Evolutionary conservation across 2,888 invertebrate genomes (phyloP), one percentile per base, ranked within the genome.

Genomic region (Smittia aterrima): DNA sequence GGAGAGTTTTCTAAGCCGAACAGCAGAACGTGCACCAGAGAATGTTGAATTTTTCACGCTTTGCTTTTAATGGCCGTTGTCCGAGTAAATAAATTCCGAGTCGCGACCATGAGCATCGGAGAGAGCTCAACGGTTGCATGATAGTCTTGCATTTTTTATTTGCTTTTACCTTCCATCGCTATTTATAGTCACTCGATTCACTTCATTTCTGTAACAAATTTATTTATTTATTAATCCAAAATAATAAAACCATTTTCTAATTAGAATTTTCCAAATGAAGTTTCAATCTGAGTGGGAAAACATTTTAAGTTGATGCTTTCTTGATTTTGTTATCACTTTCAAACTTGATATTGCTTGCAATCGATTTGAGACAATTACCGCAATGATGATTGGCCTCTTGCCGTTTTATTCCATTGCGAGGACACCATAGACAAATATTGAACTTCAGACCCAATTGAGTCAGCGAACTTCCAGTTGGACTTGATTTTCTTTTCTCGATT

Each of bases 21-120:
- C 47, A 38, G 47, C 32, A 32, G 16, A 47, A 47, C 47, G 47
- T 47, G 47, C 47, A 47, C 16, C 47, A 32, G 32, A 38, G 38
- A 47, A 47, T n/a, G 47, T 11, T 47, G 11, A 47, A 47, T 47
- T 47, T 38, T 47, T 47, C 47, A 47, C 47, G 47, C 47, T 47
- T n/a, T n/a, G 47, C 11, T 47, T 47, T 47, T 47, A 47, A 47
- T 47, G 47, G 47, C 11, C 47, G 16, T 3, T 47, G 47, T 13
- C 47, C 47, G 11, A 7, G 9, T n/a, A 47, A 11, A 16, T n/a
- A n/a, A 47, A 11, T 47, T 47, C 47, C 47, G 11, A 2, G 47
- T 11, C 47, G 47, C 47, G 47, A 47, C 47, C 38, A n/a, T n/a
- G 38, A 38, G 9, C 38, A 38, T 38, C 38, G 9, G 9, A 4